Evolutionary conservation across 2,888 invertebrate genomes (phyloP).

Genomic region (Cylloceria caligata): DNA sequence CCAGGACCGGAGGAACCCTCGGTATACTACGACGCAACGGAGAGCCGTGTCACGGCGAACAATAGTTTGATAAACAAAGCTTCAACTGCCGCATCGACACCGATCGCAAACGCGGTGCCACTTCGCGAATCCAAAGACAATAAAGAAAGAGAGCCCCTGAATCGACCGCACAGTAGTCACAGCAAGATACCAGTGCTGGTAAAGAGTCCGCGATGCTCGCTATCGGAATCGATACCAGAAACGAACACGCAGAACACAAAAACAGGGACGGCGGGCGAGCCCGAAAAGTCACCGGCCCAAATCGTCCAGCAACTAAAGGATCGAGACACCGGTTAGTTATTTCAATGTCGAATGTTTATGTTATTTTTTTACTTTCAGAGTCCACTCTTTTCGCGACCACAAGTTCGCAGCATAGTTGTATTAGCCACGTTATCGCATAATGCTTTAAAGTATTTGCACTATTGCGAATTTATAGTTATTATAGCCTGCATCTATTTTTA

Average conservation of each 20-base stretch:
- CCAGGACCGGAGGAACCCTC: constrained; percentile 91
- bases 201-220: constrained; percentile 82
- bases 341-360: constrained; percentile 39
- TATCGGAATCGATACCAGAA: constrained; percentile 81
- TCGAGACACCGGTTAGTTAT: constrained; percentile 80
- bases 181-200: constrained; percentile 90
- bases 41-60: constrained; percentile 85
- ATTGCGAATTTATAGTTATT: constrained; percentile 57
- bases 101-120: constrained; percentile 73
- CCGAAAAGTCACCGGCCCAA: constrained; percentile 75
- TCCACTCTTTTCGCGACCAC: constrained; percentile 44
- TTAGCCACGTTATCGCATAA: constrained; percentile 62
- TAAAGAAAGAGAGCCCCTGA: constrained; percentile 72
- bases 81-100: constrained; percentile 73
- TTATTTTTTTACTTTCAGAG: constrained; percentile 61
- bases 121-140: constrained; percentile 79
- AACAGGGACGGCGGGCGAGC: constrained; percentile 77
- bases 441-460: constrained; percentile 65
- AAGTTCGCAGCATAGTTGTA: constrained; percentile 59
- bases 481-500: constrained; percentile 55
- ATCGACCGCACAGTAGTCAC: constrained; percentile 83
- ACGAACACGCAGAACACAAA: constrained; percentile 78
- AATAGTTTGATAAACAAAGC: constrained; percentile 76
- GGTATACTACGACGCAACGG: constrained; percentile 93
- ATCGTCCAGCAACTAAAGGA: constrained; percentile 76